Evolutionary conservation across 2,113 vertebrate species (phyloP).

Genomic region (Piaya cayana): DNA sequence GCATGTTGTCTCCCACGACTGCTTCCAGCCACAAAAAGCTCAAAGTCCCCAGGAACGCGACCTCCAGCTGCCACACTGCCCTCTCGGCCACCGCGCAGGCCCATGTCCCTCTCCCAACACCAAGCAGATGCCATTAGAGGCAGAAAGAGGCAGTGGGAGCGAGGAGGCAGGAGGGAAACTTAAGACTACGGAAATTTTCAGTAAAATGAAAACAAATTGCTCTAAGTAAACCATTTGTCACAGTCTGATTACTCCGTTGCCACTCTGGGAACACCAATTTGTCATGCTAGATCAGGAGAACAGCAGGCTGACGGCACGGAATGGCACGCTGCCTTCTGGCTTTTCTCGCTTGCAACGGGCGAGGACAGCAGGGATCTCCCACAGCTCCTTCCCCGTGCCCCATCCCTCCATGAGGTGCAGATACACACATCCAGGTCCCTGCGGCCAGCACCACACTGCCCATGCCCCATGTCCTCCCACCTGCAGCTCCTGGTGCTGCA

Average conservation of each 20-base stretch:
- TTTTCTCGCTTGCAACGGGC: background rate
- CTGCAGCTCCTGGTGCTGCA: background rate
- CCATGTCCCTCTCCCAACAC: slow-evolving; percentile 28
- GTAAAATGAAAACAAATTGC: slow-evolving; percentile 86
- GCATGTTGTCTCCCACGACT: background rate
- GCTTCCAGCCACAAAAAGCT: background rate
- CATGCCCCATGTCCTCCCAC: background rate
- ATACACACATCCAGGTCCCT: background rate
- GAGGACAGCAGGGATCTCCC: slow-evolving; percentile 4
- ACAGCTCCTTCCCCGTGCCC: background rate
- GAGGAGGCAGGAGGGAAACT: background rate
- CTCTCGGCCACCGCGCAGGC: background rate
- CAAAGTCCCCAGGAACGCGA: fast-evolving
- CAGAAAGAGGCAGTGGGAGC: background rate
- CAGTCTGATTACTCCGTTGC: slow-evolving; percentile 83
- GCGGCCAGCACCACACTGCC: fast-evolving
- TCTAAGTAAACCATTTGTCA: slow-evolving; percentile 86
- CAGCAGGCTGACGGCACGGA: slow-evolving; percentile 71
- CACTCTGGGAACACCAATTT: slow-evolving; percentile 82
- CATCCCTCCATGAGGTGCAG: background rate
- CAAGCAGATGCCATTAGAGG: slow-evolving; percentile 48
- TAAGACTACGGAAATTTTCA: slow-evolving; percentile 77
- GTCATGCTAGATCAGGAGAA: slow-evolving; percentile 82
- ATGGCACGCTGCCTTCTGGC: slow-evolving; percentile 71
- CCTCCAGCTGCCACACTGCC: background rate